Evolutionary conservation across 2,113 vertebrate genomes (phyloP).

Genomic region (Pipra filicauda): DNA sequence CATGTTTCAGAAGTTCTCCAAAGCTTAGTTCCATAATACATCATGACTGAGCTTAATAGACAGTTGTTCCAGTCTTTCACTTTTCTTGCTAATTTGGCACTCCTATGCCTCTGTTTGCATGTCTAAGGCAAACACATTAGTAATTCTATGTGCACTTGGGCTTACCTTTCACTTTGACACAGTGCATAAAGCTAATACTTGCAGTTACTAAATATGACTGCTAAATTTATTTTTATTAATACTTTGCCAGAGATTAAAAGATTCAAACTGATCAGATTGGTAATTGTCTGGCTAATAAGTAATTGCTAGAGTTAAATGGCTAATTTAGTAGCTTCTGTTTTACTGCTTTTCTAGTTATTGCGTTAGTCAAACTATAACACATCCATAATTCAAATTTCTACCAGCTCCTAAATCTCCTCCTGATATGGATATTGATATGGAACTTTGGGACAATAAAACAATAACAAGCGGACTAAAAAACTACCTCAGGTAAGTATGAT

Average conservation of each 20-base stretch:
- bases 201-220: background rate
- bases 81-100: background rate
- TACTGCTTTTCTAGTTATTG: background rate
- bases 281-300: background rate
- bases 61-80: background rate
- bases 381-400: conserved; percentile 38
- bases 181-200: background rate
- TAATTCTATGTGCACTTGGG: background rate
- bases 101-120: background rate
- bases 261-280: background rate
- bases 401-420: conserved; percentile 88
- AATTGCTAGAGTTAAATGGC: background rate
- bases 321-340: background rate
- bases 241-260: background rate
- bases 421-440: conserved; percentile 92
- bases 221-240: background rate
- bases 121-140: background rate
- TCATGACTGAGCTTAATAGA: background rate
- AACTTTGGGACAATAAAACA: conserved; percentile 97
- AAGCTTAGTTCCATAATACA: background rate
- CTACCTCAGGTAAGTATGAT: conserved; percentile 92
- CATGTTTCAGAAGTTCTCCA: background rate
- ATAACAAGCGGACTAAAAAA: conserved; percentile 97
- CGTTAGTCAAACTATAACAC: background rate
- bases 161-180: background rate